Conservation (phyloP, 2,888 invertebrate genomes). For the Hypena proboscidalis region DNA sequence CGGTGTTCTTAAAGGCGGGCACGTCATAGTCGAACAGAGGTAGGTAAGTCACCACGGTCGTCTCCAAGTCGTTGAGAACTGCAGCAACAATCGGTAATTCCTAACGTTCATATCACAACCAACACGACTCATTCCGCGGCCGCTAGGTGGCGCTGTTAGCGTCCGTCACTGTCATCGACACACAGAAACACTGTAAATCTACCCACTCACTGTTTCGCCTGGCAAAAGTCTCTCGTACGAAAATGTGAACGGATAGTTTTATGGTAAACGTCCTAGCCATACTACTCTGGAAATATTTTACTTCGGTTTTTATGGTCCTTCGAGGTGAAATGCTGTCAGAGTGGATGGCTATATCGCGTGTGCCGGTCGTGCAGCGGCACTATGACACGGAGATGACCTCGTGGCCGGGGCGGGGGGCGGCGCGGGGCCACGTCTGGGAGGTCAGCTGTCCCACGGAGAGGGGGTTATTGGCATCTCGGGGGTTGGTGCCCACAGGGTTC, state of each 20-base stretch:
- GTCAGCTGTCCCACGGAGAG: slow-evolving; percentile 96
- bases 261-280: slow-evolving; percentile 25
- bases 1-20: slow-evolving; percentile 58
- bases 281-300: slow-evolving; percentile 42
- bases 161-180: slow-evolving; percentile 25
- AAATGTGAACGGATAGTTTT: slow-evolving; percentile 38
- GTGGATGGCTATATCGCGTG: slow-evolving; percentile 32
- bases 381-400: slow-evolving; percentile 83
- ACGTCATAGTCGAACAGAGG: slow-evolving; percentile 51
- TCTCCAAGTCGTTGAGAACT: slow-evolving; percentile 41
- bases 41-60: slow-evolving; percentile 42
- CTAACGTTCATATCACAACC: slow-evolving; percentile 68
- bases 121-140: slow-evolving; percentile 59
- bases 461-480: slow-evolving; percentile 96
- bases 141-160: slow-evolving; percentile 57
- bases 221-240: slow-evolving; percentile 33
- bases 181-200: slow-evolving; percentile 35
- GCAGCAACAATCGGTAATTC: slow-evolving; percentile 51
- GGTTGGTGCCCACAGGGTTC: slow-evolving; percentile 95
- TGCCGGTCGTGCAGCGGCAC: slow-evolving; percentile 52
- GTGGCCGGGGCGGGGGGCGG: slow-evolving; percentile 69
- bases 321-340: slow-evolving; percentile 47
- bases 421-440: slow-evolving; percentile 86
- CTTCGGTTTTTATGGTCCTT: slow-evolving; percentile 47
- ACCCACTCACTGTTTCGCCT: slow-evolving; percentile 38